Conservation (phyloP, 2,797 vertebrate genomes). For the Lepilemur septentrionalis region DNA sequence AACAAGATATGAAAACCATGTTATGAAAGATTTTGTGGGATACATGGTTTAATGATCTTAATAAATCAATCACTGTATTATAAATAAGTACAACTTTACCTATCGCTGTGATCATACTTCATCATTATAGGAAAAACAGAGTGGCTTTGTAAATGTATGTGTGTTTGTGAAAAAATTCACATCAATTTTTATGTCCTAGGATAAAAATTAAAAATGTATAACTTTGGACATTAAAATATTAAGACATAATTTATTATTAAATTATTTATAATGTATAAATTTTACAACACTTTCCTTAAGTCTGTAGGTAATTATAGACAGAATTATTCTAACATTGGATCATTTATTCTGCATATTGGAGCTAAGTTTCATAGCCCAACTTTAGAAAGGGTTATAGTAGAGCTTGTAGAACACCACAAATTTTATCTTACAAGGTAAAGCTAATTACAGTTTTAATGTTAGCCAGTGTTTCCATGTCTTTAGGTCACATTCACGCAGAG, state of each 20-base stretch:
- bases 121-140: not conserved
- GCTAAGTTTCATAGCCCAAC: not conserved
- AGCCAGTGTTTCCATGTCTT: not conserved
- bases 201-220: not conserved
- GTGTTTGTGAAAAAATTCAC: not conserved
- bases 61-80: not conserved
- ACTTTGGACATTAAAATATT: not conserved
- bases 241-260: not conserved
- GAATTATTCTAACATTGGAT: not conserved
- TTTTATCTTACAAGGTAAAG: not conserved
- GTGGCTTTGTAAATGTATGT: not conserved
- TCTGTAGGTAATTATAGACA: not conserved
- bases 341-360: not conserved
- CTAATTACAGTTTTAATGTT: not conserved
- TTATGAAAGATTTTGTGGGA: not conserved
- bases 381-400: not conserved
- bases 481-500: not conserved
- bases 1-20: not conserved
- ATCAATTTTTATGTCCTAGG: not conserved
- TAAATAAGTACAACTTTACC: not conserved
- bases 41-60: not conserved
- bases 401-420: not conserved
- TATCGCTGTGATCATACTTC: too few species aligned
- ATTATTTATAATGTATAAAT: not conserved
- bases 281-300: not conserved